Base-by-base conservation (phyloP, 2,888 invertebrate species). In the Capitulum mitella region DNA sequence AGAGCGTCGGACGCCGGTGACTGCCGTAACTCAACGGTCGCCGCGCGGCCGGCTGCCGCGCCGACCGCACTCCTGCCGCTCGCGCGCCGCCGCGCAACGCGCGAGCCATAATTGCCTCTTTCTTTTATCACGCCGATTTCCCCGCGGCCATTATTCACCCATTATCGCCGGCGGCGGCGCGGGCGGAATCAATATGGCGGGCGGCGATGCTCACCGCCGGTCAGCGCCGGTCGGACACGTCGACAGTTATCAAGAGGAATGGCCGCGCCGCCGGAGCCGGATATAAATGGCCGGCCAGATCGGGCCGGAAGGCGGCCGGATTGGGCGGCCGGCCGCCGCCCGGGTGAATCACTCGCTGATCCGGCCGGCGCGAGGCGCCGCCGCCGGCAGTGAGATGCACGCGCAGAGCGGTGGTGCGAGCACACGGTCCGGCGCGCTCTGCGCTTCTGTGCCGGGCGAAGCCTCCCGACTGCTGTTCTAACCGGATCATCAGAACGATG, bases 121-220 rank as follows among this genome's bases (percentile, higher is more conserved):
- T 70, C 70, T 40, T 70, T 70, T 70, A 70, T 70, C 70, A 40
- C 37, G 46, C 32, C 76, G 43, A 76, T 76, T 76, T 43, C 29
- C 14, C 32, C 14, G 46, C 46, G 0, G 76, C 76, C 76, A 76
- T 76, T 48, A 48, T 43, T 76, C 76, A 76, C 29, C 76, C 76
- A 76, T 76, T 76, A 76, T 76, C 76, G 46, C 43, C 76, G 76
- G 16, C 46, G 40, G 8, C 22, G 37, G 40, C 70, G 70, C 26
- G 12, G 46, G 76, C 76, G 10, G 76, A 76, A 76, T 76, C 76
- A 76, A 76, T 76, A 76, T 76, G 76, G 40, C 74, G 40, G 74
- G 26, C 5, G 34, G 37, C 70, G 34, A 26, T 14, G 70, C 16
- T 19, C 12, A 6, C 70, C n/a, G 34, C 14, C 8, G 76, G 46